These are phyloP conservation scores for Pluvialis apricaria DNA, from an alignment of 2,113 vertebrate species.

Conservation along the genomic window DNA sequence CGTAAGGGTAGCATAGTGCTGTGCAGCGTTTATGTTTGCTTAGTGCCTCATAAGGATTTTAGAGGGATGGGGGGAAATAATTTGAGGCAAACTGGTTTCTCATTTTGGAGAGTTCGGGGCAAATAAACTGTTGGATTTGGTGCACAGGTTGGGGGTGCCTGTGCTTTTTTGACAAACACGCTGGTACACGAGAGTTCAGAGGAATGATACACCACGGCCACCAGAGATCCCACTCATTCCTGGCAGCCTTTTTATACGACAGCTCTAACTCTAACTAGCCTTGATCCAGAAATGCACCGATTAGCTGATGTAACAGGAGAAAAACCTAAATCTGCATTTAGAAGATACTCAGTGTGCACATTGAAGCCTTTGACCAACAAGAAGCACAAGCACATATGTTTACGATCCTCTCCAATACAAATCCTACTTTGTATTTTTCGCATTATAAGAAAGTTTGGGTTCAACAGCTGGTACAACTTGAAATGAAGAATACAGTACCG, in stretches of 20 bases:
- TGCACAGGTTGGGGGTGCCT: neutral
- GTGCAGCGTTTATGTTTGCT: neutral
- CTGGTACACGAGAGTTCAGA: neutral
- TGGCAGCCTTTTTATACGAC: neutral
- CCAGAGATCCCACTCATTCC: neutral
- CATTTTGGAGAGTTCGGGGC: neutral
- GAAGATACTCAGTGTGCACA: neutral
- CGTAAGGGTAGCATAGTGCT: rapidly evolving
- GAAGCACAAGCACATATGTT: neutral
- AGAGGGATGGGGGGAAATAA: neutral
- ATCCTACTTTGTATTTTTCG: neutral
- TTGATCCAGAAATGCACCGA: neutral
- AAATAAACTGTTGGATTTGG: neutral
- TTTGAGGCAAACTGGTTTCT: neutral
- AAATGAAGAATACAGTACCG: neutral
- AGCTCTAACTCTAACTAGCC: neutral
- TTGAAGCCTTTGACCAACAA: neutral
- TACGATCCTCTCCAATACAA: neutral
- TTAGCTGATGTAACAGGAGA: neutral
- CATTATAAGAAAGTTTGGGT: neutral
- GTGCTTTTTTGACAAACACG: neutral
- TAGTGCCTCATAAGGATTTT: neutral
- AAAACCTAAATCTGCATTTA: neutral
- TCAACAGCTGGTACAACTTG: neutral
- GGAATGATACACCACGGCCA: neutral